Base-by-base conservation (phyloP, 53 echinoderm and acorn worm genomes). In the Paelopatides confundens region DNA sequence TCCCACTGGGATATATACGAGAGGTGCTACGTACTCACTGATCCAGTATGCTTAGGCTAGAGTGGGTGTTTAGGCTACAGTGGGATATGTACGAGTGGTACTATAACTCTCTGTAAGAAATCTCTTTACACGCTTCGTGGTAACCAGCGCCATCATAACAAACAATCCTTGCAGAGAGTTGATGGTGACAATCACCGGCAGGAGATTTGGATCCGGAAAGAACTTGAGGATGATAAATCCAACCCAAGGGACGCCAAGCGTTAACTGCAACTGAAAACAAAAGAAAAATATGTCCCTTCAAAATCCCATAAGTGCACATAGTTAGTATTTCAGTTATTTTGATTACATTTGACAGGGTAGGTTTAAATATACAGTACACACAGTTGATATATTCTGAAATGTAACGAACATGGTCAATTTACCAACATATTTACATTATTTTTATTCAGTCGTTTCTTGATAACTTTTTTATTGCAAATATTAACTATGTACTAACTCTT, bases 121-220 rank as follows among this genome's bases (percentile, higher is more conserved):
- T 50, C 23, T 53, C 17, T 79, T 79, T 13, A 79, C 51, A 1
- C 51, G 43, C 32, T 79, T 79, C 14, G 79, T 79, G 2, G 79
- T 79, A 14, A 53, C 53, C 32, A 79, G 48, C 10, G 79, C 53
- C 28, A 52, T 1, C 53, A 79, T 52, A 0, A 79, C 29, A 53
- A 79, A 29, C 15, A 79, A 50, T 30, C 79, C 79, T 33, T 79
- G 79, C 4, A 79, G 33, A 31, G 79, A 79, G 31, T 79, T 79
- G 15, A 79, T 53, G 14, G 53, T 53, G 15, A 32, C 21, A 18
- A 79, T 48, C 47, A 79, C 51, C 9, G 79, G 79, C 29, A 79
- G 43, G 47, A 50, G 33, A 29, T 21, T 5, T 10, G 53, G 79
- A 18, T 79, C 50, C 4, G 49, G 49, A 21, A 51, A 79, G 34